phyloP scores from a whole-genome alignment of 1,140 invertebrate genomes.

The Arion vulgaris region DNA sequence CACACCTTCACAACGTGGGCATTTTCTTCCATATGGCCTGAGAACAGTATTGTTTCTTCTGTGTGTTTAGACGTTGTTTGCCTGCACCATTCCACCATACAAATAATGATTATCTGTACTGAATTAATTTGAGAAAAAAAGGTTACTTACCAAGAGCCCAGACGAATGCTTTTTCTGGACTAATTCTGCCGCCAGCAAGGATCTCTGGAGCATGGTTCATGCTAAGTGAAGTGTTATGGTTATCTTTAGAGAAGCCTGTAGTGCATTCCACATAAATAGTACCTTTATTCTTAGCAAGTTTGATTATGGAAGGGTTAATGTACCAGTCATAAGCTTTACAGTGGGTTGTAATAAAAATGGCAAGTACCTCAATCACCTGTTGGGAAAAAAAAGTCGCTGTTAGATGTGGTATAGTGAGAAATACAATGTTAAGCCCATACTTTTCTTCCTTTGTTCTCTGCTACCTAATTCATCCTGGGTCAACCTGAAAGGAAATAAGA shows the following conservation, averaged over 20 bases:
- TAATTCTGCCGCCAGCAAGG: conserved; percentile 39
- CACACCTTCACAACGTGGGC: too few species aligned
- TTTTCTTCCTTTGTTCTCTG: too few species aligned
- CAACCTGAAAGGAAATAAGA: too few species aligned
- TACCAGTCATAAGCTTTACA: conserved; percentile 1
- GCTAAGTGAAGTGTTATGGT: conserved; percentile 18
- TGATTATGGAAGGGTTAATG: neutral
- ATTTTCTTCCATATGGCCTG: too few species aligned
- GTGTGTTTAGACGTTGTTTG: too few species aligned
- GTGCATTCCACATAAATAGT: neutral
- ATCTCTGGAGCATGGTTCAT: conserved; percentile 58
- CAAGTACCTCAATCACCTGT: conserved; percentile 1
- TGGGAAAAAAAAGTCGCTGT: neutral
- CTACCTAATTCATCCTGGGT: too few species aligned
- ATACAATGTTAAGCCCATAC: too few species aligned
- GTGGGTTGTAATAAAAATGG: neutral
- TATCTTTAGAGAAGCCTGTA: neutral
- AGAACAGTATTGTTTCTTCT: too few species aligned
- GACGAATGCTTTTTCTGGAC: conserved; percentile 43
- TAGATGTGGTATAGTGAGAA: too few species aligned
- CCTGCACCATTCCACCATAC: too few species aligned
- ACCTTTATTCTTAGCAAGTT: neutral
- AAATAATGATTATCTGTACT: neutral
- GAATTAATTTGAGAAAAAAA: neutral
- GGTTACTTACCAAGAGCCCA: conserved; percentile 49